These are phyloP conservation scores for Paralvinella palmiformis DNA, from an alignment of 1,140 invertebrate genomes.

Conservation along the genomic window DNA sequence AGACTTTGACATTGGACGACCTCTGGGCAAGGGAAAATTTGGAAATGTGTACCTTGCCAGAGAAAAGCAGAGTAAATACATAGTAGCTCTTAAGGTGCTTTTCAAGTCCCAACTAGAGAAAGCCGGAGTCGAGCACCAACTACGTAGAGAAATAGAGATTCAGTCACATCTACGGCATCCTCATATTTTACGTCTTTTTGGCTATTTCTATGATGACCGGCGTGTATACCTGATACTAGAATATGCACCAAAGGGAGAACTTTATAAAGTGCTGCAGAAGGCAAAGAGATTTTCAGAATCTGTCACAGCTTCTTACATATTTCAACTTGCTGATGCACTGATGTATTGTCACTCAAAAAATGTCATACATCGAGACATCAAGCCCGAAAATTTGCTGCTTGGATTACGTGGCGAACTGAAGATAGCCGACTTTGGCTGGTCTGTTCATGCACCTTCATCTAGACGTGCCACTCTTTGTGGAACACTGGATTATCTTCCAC, in stretches of 20 bases:
- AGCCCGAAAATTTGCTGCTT: conserved; percentile 40
- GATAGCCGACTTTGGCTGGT: conserved; percentile 54
- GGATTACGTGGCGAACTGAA: conserved; percentile 48
- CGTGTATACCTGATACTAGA: conserved; percentile 83
- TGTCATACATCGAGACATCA: conserved; percentile 27
- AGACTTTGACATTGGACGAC: conserved; percentile 61
- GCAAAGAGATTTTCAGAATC: conserved; percentile 51
- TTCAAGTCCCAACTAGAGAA: conserved; percentile 87
- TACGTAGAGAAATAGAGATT: conserved; percentile 56
- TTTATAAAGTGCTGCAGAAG: conserved; percentile 56
- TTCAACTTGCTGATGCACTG: conserved; percentile 5
- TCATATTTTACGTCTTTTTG: conserved; percentile 74
- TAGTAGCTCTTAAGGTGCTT: conserved; percentile 87
- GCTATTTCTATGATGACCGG: conserved; percentile 80
- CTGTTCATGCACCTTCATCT: conserved; percentile 50
- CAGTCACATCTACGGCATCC: conserved; percentile 58
- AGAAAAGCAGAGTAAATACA: conserved; percentile 78
- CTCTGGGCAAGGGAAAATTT: conserved; percentile 91
- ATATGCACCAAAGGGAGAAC: conserved; percentile 77
- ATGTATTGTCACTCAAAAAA: conserved; percentile 26
- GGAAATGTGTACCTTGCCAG: conserved; percentile 90
- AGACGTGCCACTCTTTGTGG: conserved; percentile 81
- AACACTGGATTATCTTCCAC: conserved; percentile 85
- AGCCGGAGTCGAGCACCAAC: conserved; percentile 85
- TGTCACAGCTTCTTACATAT: not conserved